Evolutionary conservation across 2,113 vertebrate species (phyloP), one percentile per base, ranked within the genome.

Genomic region (Tetrao urogallus): DNA sequence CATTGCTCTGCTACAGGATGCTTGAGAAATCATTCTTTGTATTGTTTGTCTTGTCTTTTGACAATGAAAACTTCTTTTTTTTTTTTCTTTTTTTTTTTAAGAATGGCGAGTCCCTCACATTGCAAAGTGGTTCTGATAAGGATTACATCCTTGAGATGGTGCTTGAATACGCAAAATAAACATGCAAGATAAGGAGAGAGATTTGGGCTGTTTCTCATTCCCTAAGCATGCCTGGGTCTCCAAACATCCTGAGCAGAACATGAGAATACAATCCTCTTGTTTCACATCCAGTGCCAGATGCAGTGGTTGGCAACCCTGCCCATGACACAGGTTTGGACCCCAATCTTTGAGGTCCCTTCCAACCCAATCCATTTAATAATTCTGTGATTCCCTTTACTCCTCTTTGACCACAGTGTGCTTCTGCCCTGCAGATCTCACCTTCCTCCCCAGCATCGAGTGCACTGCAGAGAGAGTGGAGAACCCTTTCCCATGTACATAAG

Each of bases 361-460:
- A 54, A 54, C 27, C 52, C 27, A 54, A 54, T 27, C 27, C 27
- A 17, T 5, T 30, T 6, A 10, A 54, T 30, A 54, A 17, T 28
- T 54, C 52, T 54, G 13, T 7, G 13, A 54, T 87, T 67, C 30
- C 40, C 76, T 82, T 60, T 32, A 12, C 34, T 73, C 42, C 63
- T 63, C 24, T 58, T 58, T 0, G 7, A 5, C 6, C 4, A 2
- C 2, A 12, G 3, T 10, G 8, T 61, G 20, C 22, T 63, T 42
- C 18, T 47, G 28, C 13, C 52, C 70, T 42, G 32, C 52, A 93
- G 72, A 28, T 72, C 47, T 89, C 9, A 15, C 28, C 20, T 30
- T 52, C 66, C 57, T 58, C 36, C 32, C 28, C 47, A 74, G 57
- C 27, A 73, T 27, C 3, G 5, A 76, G 19, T 4, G 1, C 40